Evolutionary conservation across 2,113 vertebrate species (phyloP), one percentile per base, ranked within the genome.

Genomic region (Piprites chloris): DNA sequence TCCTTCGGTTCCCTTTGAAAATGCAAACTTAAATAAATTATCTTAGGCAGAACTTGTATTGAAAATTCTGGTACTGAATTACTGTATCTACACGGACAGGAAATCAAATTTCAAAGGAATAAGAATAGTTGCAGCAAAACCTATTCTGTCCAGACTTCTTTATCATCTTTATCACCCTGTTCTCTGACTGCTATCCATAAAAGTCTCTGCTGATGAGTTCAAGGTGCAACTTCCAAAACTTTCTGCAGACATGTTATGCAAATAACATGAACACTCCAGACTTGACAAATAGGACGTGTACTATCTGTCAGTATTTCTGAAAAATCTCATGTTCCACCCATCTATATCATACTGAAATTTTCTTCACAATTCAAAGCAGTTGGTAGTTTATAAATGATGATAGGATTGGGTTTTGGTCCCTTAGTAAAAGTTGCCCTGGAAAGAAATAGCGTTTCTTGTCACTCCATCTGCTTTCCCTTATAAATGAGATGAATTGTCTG

Each of bases 401-500:
- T 3, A 79, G 17, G 24, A 44, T 32, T 71, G 55, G 14, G 1
- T n/a, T 42, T 39, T 62, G n/a, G 61, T 86, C 59, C 62, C 66
- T 79, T 35, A 66, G 53, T 37, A 86, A 24, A 95, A 87, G 62
- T 68, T 85, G 77, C 55, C 50, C 68, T 69, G 41, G 75, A 81
- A 88, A 62, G 39, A 63, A 62, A 59, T 1, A 17, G 44, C 44
- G 8, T 90, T 72, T 73, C 47, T 50, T 76, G 87, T 89, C 52
- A 69, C 75, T 11, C 1, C 20, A 63, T 49, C 68, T 95, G 91
- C 44, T 81, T 82, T 69, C 47, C 39, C 58, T 72, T 69, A 23
- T 75, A 87, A 92, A 95, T 93, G 80, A 93, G 50, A 41, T 27
- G 42, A 80, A 97, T 84, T 71, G 66, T 53, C 87, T 77, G 74